phyloP scores from a whole-genome alignment of 1,140 invertebrate species.

The Chrysomallon squamiferum region DNA sequence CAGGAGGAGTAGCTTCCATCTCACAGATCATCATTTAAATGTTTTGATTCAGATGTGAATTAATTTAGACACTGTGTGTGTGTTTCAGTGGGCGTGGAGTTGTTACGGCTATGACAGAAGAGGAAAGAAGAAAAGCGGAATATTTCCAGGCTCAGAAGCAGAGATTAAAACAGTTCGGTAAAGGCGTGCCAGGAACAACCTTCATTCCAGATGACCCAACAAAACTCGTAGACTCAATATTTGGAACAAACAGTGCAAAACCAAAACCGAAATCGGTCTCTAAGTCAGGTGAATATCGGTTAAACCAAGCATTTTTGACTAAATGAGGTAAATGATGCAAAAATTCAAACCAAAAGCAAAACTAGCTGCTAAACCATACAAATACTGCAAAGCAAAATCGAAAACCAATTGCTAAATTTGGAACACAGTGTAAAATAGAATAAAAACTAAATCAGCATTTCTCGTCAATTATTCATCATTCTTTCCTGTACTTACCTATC shows the following conservation, averaged over 20 bases:
- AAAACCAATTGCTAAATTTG: not conserved
- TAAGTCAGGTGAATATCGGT: not conserved
- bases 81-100: not conserved
- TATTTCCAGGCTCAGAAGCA: conserved; percentile 44
- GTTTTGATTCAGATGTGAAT: too few species aligned
- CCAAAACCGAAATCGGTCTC: not conserved
- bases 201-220: conserved; percentile 28
- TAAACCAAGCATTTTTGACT: not conserved
- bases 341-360: not conserved
- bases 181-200: conserved; percentile 10
- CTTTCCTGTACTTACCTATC: too few species aligned
- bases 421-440: not conserved
- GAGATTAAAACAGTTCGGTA: conserved; percentile 36
- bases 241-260: conserved; percentile 31
- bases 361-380: not conserved
- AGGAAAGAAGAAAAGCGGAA: conserved; percentile 29
- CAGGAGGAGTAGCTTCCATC: too few species aligned
- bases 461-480: too few species aligned
- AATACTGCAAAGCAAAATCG: not conserved
- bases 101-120: not conserved
- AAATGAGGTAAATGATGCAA: not conserved
- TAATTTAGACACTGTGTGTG: not conserved
- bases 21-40: too few species aligned
- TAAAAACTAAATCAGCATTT: too few species aligned
- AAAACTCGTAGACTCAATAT: conserved; percentile 47